Conservation (phyloP, 2,888 invertebrate genomes). For the Rhopalosiphum nymphaeae region DNA sequence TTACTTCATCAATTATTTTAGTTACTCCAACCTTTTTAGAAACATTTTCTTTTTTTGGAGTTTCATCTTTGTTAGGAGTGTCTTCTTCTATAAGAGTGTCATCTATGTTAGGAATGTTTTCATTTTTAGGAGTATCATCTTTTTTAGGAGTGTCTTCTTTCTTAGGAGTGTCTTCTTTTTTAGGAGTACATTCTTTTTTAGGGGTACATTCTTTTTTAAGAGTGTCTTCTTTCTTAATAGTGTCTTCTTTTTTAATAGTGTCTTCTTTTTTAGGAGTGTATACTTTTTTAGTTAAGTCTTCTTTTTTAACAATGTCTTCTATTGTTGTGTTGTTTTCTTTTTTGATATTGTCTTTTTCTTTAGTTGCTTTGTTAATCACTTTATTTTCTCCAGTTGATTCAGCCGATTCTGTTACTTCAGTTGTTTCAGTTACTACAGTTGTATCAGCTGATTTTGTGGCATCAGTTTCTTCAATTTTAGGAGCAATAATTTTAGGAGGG, state of each 20-base stretch:
- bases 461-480: slow-evolving; percentile 31
- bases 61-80: too few species aligned
- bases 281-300: too few species aligned
- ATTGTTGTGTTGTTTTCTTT: too few species aligned
- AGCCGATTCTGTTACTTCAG: background rate
- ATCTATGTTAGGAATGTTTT: background rate
- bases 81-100: too few species aligned
- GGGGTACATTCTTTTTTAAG: background rate
- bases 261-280: too few species aligned
- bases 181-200: background rate
- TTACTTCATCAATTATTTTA: background rate
- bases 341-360: background rate
- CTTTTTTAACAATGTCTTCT: background rate
- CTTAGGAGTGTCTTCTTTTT: background rate
- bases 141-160: background rate
- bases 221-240: background rate
- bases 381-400: background rate
- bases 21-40: background rate
- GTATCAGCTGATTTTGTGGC: background rate
- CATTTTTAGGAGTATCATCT: background rate
- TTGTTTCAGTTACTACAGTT: background rate
- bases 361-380: background rate
- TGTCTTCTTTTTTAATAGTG: background rate
- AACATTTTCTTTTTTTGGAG: background rate
- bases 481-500: slow-evolving; percentile 21